phyloP scores from a whole-genome alignment of 2,888 invertebrate genomes.

The Heliconius ismenius region DNA sequence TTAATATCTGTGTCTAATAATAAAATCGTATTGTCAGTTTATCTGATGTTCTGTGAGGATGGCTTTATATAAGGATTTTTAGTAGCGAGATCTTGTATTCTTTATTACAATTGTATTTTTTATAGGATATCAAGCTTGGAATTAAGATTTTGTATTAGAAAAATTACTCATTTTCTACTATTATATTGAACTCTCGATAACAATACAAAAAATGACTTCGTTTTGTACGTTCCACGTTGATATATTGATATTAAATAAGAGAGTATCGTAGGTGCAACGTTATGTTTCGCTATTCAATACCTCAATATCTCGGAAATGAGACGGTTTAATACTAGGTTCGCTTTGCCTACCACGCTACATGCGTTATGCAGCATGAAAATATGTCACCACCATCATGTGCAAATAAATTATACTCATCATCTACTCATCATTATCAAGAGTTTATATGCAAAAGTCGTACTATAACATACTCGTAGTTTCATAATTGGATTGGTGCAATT shows the following conservation, averaged over 20 bases:
- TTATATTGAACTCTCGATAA: too few species aligned
- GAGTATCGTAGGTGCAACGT: too few species aligned
- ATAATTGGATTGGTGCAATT: constrained; percentile 3
- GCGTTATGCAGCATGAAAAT: too few species aligned
- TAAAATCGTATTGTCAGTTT: constrained; percentile 23
- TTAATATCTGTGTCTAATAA: constrained; percentile 20
- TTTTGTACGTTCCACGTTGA: not conserved
- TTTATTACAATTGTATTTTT: not conserved
- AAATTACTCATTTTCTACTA: too few species aligned
- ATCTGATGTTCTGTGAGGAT: not conserved
- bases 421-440: not conserved
- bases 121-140: too few species aligned
- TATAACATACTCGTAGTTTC: not conserved
- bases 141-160: too few species aligned
- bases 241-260: not conserved
- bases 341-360: too few species aligned
- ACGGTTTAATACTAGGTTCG: too few species aligned
- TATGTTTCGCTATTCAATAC: too few species aligned
- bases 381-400: too few species aligned
- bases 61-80: not conserved
- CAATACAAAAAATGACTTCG: not conserved
- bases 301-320: too few species aligned
- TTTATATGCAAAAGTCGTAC: not conserved
- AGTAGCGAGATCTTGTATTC: not conserved
- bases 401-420: too few species aligned